Conservation (phyloP, 2,888 invertebrate species). For the Bugulina stolonifera region DNA sequence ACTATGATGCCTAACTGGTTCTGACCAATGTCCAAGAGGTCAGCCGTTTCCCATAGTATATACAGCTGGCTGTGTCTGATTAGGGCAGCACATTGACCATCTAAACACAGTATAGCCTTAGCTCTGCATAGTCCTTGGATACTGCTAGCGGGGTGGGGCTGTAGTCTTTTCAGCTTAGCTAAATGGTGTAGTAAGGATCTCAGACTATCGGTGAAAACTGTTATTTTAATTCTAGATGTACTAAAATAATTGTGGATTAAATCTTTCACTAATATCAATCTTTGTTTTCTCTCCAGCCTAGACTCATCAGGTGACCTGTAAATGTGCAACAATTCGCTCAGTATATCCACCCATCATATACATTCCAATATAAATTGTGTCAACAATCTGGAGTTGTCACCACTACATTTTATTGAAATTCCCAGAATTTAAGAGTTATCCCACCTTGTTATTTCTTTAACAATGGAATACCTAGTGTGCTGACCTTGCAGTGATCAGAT, state of each 20-base stretch:
- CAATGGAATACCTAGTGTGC: no score
- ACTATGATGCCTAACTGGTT: background rate
- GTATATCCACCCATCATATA: no score
- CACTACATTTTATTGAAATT: no score
- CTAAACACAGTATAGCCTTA: background rate
- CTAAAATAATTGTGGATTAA: background rate
- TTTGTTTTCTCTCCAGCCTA: background rate
- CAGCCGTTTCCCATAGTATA: background rate
- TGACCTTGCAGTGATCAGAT: slow-evolving; percentile 1
- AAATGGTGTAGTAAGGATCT: background rate
- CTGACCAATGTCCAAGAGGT: background rate
- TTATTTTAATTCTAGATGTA: background rate
- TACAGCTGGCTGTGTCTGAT: background rate
- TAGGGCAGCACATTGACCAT: background rate
- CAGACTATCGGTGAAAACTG: background rate
- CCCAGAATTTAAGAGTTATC: no score
- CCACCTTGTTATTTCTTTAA: no score
- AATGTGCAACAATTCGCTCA: no score
- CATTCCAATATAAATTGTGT: no score
- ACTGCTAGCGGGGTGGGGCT: background rate
- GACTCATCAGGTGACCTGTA: no score
- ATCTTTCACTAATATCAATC: background rate
- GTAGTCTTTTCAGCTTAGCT: background rate
- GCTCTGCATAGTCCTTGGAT: background rate
- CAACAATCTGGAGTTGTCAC: no score